Conservation (phyloP, 2,113 vertebrate species). For the Pitta sordida region DNA sequence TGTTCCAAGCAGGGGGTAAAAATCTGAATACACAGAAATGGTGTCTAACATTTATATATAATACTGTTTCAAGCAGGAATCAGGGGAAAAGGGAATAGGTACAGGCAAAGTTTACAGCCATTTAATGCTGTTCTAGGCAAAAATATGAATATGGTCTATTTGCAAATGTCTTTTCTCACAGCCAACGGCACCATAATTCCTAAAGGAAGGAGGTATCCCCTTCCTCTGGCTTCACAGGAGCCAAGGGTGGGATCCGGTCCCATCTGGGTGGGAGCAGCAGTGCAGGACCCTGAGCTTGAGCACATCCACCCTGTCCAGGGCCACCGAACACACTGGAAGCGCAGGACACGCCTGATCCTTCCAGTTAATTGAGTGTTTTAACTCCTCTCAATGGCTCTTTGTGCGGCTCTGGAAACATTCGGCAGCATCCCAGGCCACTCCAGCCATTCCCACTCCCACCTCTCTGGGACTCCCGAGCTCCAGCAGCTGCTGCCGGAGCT, state of each 20-base stretch:
- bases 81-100: background rate
- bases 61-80: background rate
- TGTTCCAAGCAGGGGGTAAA: background rate
- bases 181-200: background rate
- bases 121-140: background rate
- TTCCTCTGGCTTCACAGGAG: background rate
- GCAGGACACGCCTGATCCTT: background rate
- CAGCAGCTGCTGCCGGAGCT: background rate
- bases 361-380: background rate
- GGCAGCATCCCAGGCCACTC: background rate
- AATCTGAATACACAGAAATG: background rate
- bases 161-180: background rate
- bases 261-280: background rate
- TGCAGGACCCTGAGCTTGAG: background rate
- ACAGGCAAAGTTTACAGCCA: background rate
- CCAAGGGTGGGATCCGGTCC: background rate
- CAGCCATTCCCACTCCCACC: background rate
- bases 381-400: constrained; percentile 1
- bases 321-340: background rate
- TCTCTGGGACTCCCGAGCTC: background rate
- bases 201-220: rapidly evolving
- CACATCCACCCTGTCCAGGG: rapidly evolving
- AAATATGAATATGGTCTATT: rapidly evolving
- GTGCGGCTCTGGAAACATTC: constrained; percentile 17
- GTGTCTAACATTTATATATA: background rate